Evolutionary conservation across 2,113 vertebrate genomes (phyloP).

Genomic region (Emydura subglobosa): DNA sequence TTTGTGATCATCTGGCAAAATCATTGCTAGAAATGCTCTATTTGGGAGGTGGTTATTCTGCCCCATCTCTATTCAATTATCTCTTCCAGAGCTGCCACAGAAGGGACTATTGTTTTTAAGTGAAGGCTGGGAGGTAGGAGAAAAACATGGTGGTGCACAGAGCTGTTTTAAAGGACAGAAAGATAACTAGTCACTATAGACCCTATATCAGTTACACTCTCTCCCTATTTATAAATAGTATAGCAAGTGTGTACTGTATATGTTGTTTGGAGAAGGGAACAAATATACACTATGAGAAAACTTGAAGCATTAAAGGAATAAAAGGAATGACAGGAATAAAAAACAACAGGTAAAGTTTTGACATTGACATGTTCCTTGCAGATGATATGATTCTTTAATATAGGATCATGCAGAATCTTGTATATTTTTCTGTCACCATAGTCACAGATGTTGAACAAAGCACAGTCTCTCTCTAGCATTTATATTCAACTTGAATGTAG

Average conservation of each 20-base stretch:
- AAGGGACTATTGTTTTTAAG: neutral
- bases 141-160: neutral
- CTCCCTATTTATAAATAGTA: neutral
- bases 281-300: neutral
- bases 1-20: neutral
- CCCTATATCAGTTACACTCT: neutral
- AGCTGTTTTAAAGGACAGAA: neutral
- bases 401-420: neutral
- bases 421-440: neutral
- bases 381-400: neutral
- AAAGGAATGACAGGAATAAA: rapidly evolving
- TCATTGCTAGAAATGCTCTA: neutral
- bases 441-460: neutral
- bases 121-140: neutral
- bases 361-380: rapidly evolving
- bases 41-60: neutral
- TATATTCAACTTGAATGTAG: neutral
- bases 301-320: neutral
- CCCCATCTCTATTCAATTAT: neutral
- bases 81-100: neutral
- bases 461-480: neutral
- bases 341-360: neutral
- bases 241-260: neutral
- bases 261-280: neutral
- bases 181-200: neutral